Conservation (phyloP, 2,888 invertebrate species). For the Capitulum mitella region DNA sequence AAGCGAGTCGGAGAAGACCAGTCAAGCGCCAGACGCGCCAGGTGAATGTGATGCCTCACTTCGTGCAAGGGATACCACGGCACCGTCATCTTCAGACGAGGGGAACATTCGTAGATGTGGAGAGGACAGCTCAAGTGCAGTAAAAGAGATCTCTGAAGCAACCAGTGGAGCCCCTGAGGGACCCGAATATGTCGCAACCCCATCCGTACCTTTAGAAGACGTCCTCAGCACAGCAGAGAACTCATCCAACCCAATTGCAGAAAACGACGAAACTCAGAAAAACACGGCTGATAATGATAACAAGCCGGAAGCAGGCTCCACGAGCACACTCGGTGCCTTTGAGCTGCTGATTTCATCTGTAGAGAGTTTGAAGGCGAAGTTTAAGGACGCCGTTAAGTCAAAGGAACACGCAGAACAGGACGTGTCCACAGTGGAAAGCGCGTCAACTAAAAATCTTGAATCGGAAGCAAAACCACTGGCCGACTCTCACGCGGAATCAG, state of each 20-base stretch:
- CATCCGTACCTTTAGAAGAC: too few relatives aligned
- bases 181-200: too few relatives aligned
- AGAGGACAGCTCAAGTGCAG: too few relatives aligned
- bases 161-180: too few relatives aligned
- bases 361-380: neutral
- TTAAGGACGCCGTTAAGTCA: neutral
- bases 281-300: neutral
- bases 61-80: too few relatives aligned
- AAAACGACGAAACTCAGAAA: neutral
- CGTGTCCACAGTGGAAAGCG: neutral
- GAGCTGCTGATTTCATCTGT: neutral
- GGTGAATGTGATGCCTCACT: too few relatives aligned
- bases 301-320: neutral
- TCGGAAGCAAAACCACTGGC: too few relatives aligned
- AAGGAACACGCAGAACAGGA: neutral
- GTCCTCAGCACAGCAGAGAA: neutral
- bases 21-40: neutral
- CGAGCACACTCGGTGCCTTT: neutral
- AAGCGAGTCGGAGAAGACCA: neutral
- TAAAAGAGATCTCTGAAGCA: too few relatives aligned
- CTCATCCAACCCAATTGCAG: neutral
- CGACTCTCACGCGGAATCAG: neutral
- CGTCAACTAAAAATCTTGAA: too few relatives aligned
- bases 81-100: too few relatives aligned
- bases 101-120: too few relatives aligned